Conservation (phyloP, 2,113 vertebrate genomes). For the Salvelinus fontinalis region DNA sequence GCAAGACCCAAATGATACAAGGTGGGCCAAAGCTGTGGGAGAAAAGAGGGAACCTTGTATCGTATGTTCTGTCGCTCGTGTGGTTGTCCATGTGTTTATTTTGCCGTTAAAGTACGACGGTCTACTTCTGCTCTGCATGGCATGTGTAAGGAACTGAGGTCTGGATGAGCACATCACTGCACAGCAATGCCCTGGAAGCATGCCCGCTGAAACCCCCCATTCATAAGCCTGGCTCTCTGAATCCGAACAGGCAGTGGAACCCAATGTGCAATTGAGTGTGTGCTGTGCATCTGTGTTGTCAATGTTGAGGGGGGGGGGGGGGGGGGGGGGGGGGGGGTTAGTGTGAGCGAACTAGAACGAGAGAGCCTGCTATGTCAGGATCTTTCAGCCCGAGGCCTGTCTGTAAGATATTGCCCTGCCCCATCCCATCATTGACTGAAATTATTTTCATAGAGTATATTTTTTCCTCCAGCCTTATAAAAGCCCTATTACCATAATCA, state of each 20-base stretch:
- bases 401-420: neutral
- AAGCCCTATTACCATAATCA: neutral
- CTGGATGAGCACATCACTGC: neutral
- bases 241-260: neutral
- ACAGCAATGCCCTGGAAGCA: neutral
- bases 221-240: neutral
- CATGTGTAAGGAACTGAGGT: neutral
- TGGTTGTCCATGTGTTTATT: neutral
- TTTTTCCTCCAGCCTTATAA: neutral
- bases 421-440: neutral
- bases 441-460: neutral
- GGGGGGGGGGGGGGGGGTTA: no score
- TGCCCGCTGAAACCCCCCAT: neutral
- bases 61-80: neutral
- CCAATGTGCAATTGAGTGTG: neutral
- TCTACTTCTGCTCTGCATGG: neutral
- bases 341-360: no score
- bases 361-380: neutral
- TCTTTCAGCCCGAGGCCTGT: neutral
- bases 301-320: neutral
- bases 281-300: neutral
- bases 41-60: neutral
- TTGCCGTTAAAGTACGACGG: neutral
- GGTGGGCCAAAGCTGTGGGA: neutral
- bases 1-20: neutral